Evolutionary conservation across 2,888 invertebrate genomes (phyloP).

Genomic region (Nasonia oneida): DNA sequence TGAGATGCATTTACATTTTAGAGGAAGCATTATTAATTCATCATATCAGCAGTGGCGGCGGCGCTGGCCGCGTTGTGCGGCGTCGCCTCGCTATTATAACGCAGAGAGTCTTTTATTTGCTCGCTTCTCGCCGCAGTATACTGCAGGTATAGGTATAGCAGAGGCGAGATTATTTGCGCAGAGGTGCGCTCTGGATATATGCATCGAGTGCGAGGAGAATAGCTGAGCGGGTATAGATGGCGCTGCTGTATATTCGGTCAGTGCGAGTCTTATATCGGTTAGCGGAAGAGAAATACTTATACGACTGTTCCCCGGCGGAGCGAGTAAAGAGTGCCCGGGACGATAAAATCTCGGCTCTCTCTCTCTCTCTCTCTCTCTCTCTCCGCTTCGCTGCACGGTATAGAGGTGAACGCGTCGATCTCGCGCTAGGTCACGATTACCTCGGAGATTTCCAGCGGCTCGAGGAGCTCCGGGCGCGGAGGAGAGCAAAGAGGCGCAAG

Average conservation of each 20-base stretch:
- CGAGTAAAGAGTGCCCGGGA: not conserved
- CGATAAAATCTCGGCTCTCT: constrained; percentile 31
- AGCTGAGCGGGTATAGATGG: not conserved
- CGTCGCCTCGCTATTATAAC: not conserved
- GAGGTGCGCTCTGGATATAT: not conserved
- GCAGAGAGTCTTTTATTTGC: no score
- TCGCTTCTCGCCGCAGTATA: no score
- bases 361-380: not conserved
- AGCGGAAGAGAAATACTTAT: constrained; percentile 20
- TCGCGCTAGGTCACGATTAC: constrained; percentile 40
- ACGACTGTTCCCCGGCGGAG: not conserved
- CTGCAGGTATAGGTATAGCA: no score
- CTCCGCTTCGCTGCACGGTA: not conserved
- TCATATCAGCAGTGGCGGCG: not conserved
- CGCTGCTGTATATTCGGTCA: constrained; percentile 18
- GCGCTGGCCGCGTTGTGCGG: not conserved
- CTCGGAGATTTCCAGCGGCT: constrained; percentile 22
- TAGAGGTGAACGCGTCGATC: constrained; percentile 21
- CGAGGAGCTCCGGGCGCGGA: not conserved
- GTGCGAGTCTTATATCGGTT: constrained; percentile 27
- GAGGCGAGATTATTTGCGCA: no score
- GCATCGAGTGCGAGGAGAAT: not conserved
- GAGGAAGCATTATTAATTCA: constrained; percentile 10
- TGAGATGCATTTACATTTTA: constrained; percentile 23
- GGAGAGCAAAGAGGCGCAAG: constrained; percentile 38